Percentiles rank a stretch among this genome's conserved stretches.
Conservation (phyloP, 2,888 invertebrate species). For the Neoascia interrupta region DNA sequence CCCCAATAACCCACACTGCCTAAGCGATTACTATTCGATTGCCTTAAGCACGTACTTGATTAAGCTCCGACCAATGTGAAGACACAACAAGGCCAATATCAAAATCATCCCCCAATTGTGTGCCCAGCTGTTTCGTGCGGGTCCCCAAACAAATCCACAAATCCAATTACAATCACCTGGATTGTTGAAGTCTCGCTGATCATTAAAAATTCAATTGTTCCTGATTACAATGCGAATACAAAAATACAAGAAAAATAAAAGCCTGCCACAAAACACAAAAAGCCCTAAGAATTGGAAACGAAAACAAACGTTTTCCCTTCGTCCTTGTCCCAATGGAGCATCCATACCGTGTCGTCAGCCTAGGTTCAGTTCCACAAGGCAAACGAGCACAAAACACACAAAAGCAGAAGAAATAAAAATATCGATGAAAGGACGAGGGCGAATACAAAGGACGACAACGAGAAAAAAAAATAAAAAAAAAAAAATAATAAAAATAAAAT, state of each 20-base stretch:
- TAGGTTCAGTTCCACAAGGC: neutral
- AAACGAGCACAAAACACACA: conserved; percentile 20
- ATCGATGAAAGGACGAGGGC: conserved; percentile 52
- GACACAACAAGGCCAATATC: too few species aligned
- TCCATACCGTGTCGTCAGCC: too few species aligned
- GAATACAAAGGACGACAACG: too few species aligned
- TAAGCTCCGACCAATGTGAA: too few species aligned
- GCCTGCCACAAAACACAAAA: conserved; percentile 1
- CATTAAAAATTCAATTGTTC: conserved; percentile 50
- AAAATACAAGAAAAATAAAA: neutral
- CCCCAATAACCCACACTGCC: too few species aligned
- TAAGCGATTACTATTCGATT: too few species aligned
- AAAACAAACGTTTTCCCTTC: conserved; percentile 21
- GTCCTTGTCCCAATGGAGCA: conserved; percentile 3
- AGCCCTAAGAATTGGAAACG: conserved; percentile 15
- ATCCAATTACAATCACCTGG: conserved; percentile 44
- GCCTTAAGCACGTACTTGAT: too few species aligned
- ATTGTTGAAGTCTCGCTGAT: conserved; percentile 15
- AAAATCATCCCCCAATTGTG: too few species aligned
- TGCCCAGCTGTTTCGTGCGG: too few species aligned
- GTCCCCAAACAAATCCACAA: conserved; percentile 29
- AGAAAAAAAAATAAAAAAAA: too few species aligned
- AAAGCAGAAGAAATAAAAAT: conserved; percentile 34
- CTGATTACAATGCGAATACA: conserved; percentile 36
- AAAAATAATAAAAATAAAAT: conserved; percentile 57